Conservation (phyloP, 1,140 invertebrate species). For the Plodia interpunctella region DNA sequence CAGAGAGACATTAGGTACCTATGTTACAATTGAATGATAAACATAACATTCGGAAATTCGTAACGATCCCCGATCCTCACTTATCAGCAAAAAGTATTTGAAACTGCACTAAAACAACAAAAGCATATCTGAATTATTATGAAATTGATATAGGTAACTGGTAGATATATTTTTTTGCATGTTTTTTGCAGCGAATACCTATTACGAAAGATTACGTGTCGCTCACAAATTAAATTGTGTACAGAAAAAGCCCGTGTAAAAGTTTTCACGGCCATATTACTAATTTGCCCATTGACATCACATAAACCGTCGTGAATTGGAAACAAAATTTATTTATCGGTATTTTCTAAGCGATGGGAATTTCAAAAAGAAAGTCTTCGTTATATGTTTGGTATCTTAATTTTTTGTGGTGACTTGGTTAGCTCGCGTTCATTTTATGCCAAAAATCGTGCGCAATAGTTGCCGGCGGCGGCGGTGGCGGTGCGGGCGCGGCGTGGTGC, state of each 20-base stretch:
- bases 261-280: no score
- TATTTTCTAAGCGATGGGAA: no score
- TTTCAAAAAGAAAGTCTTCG: no score
- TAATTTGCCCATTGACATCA: no score
- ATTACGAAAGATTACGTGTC: neutral
- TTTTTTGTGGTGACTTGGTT: neutral
- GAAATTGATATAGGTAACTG: neutral
- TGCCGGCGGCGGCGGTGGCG: slow-evolving; percentile 33
- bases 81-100: neutral
- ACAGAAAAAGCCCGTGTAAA: neutral
- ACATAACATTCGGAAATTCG: no score
- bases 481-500: slow-evolving; percentile 49
- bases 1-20: no score
- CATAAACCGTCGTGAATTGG: no score
- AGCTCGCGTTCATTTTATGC: slow-evolving; percentile 27
- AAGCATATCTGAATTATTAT: neutral
- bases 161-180: neutral
- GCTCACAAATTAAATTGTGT: neutral
- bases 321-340: no score
- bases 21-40: no score
- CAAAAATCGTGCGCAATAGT: slow-evolving; percentile 63
- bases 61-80: neutral
- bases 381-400: no score
- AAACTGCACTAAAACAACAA: slow-evolving; percentile 1
- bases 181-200: neutral